phyloP scores from a whole-genome alignment of 37 sponge, comb jelly and placozoan genomes.

The Bolinopsis microptera region DNA sequence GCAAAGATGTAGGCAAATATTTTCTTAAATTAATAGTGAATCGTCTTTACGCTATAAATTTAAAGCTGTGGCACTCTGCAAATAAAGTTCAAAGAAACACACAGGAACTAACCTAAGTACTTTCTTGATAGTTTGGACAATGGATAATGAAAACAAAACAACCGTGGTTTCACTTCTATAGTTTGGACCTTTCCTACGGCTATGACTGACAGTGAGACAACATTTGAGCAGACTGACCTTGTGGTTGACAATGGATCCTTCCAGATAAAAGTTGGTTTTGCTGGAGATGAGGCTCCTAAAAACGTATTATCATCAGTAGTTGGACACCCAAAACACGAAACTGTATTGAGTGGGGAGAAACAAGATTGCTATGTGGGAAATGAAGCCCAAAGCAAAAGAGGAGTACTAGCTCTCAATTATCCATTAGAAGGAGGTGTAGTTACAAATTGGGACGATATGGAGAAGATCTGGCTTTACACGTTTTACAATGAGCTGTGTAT shows the following conservation, averaged over 20 bases:
- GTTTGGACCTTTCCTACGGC: too few relatives aligned
- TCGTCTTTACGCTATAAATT: too few relatives aligned
- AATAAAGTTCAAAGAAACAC: too few relatives aligned
- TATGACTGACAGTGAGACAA: not conserved
- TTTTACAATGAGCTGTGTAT: not conserved
- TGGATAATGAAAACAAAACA: too few relatives aligned
- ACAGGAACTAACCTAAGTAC: too few relatives aligned
- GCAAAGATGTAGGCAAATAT: too few relatives aligned
- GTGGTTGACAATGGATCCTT: not conserved
- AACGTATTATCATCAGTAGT: not conserved
- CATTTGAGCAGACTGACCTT: too few relatives aligned
- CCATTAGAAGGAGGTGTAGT: not conserved
- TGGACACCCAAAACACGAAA: not conserved
- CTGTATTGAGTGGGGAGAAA: not conserved
- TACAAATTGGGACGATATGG: not conserved
- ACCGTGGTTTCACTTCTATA: too few relatives aligned
- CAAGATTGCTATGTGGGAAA: not conserved
- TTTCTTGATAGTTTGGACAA: too few relatives aligned
- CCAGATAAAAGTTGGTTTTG: not conserved
- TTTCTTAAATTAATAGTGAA: too few relatives aligned
- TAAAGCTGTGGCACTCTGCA: too few relatives aligned
- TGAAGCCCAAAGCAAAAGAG: not conserved
- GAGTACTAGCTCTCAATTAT: not conserved
- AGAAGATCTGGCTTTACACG: not conserved
- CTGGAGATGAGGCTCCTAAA: not conserved